A percentile compares a stretch with the other conserved stretches of the same genome.
Conservation (phyloP, 2,888 invertebrate species). For the Agrilus mali region DNA sequence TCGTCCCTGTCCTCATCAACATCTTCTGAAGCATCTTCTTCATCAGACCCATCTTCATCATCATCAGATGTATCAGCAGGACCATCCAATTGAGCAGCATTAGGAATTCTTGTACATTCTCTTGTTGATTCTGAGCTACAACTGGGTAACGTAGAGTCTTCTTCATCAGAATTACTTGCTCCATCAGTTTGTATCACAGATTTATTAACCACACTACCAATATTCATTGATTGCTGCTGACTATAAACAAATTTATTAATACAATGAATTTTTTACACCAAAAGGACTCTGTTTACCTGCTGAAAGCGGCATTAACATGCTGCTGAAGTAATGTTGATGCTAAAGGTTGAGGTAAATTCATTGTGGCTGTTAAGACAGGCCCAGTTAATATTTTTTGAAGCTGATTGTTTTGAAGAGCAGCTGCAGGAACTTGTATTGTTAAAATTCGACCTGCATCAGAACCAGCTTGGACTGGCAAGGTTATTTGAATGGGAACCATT, state of each 20-base stretch:
- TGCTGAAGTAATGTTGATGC: conserved; percentile 78
- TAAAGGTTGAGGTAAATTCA: conserved; percentile 70
- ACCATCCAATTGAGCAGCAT: conserved; percentile 35
- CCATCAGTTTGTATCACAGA: conserved; percentile 23
- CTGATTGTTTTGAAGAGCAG: conserved; percentile 55
- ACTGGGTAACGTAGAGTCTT: conserved; percentile 21
- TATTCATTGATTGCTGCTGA: conserved; percentile 10
- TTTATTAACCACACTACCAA: conserved; percentile 12
- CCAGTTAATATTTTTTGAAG: conserved; percentile 65
- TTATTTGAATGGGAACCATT: conserved; percentile 55
- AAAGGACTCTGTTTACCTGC: conserved; percentile 10
- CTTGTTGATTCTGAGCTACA: too few relatives aligned
- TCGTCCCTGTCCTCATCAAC: conserved; percentile 43
- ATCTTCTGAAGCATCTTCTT: conserved; percentile 58
- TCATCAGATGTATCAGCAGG: conserved; percentile 57
- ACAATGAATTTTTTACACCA: too few relatives aligned
- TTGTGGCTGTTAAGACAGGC: conserved; percentile 79
- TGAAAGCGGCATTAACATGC: conserved; percentile 67
- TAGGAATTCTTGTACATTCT: conserved; percentile 2
- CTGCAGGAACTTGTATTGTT: conserved; percentile 83
- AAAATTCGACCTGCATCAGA: conserved; percentile 54
- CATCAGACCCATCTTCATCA: conserved; percentile 58
- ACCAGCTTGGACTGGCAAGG: conserved; percentile 68
- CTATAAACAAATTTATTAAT: neutral
- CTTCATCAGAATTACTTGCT: conserved; percentile 26